Evolutionary conservation across 1,140 invertebrate species (phyloP), one percentile per base, ranked within the genome.

Genomic region (Patella vulgata): DNA sequence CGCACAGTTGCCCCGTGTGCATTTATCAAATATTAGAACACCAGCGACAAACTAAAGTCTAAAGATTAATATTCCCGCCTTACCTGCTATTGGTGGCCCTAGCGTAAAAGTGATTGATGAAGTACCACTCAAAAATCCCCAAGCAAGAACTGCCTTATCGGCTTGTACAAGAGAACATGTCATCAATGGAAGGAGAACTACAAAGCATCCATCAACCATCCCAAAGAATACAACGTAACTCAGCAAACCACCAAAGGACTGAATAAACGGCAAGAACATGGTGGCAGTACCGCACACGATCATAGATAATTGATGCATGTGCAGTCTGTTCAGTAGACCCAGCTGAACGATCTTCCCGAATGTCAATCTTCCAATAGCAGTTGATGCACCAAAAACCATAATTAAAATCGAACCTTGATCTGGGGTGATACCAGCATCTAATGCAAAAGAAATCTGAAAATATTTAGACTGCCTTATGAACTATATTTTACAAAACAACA

Each of bases 231-330:
- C 40, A 8, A 77, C 71, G 51, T 78, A 79, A 21, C 50, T 19
- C 2, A 72, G 50, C 3, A 66, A 33, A 40, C 73, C 73, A 19
- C 44, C 46, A 54, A 72, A 78, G 3, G 74, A 63, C 44, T 56
- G 69, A 19, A 76, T 67, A 25, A 74, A 33, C 21, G 76, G 76
- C 12, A 78, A 47, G 25, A 78, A 23, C 68, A 78, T 78, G 3
- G 66, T 66, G 2, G 59, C 69, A 12, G 65, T 66, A 14, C 76
- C 76, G 8, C 70, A 74, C 12, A 76, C 44, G 3, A 76, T 59
- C 72, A 78, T 78, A 8, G 74, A 76, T n/a, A 74, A 31, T 55
- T 79, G 77, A 43, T 77, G 75, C 71, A 79, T 70, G 50, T 74
- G 71, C 2, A 79, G 56, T 1, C 71, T 60, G 59, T 78, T 73